Base-by-base conservation (phyloP, 2,113 vertebrate genomes). In the Phalacrocorax carbo region DNA sequence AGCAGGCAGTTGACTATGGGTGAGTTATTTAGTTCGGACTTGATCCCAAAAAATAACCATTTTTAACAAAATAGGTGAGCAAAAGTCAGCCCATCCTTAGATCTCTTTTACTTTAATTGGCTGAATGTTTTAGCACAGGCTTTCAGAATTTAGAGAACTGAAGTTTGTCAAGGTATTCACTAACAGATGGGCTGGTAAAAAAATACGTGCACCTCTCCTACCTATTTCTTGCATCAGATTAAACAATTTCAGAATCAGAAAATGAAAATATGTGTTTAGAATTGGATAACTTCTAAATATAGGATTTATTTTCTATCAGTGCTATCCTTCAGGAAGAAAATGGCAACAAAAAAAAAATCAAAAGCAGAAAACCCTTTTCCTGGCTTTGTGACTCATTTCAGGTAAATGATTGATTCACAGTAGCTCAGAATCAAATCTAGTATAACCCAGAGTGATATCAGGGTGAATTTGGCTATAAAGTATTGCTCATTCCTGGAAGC, bases 361-460 rank as follows among this genome's bases (percentile, higher is more conserved):
- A 88, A 94, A 55, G 27, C 78, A 92, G 79, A 88, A 90, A 83
- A 57, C 29, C 29, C 40, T 77, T 88, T 82, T 36, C 65, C 30
- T 61, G 81, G 12, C 25, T 95, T 94, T 93, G 48, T 87, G 84
- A 48, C 77, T 93, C 57, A 68, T 93, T 89, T 94, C 70, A 76
- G 61, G 44, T 95, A 82, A 87, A 91, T 84, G 86, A 92, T 88
- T 81, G 80, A 95, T 95, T 95, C 84, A 62, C 10, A 36, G 65
- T 75, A 68, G 77, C 61, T 86, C 69, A 68, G n/a, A 93, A 95
- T 95, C 82, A 93, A 90, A 93, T 82, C 64, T 86, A 22, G 13
- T 76, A 42, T 91, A 91, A 94, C 93, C 88, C 58, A 81, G 60
- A 87, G 20, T 52, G 86, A 79, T 86, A 81, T 87, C 42, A 58